phyloP scores from a whole-genome alignment of 64 coral and sea anemone species.

The Montipora efflorescens region DNA sequence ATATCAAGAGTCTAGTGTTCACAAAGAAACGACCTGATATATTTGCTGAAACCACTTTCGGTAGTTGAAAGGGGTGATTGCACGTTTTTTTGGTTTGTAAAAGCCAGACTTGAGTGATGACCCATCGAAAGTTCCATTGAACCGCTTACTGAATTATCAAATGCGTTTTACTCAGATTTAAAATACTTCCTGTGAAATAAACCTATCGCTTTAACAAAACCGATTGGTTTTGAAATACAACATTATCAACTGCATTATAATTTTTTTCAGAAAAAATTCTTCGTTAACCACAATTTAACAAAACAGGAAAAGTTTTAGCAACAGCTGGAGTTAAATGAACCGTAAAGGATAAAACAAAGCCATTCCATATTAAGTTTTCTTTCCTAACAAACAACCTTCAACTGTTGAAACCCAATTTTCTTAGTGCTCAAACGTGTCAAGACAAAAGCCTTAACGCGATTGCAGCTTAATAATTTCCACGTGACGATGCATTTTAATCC shows the following conservation, averaged over 20 bases:
- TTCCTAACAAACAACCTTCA: background rate
- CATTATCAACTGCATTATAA: background rate
- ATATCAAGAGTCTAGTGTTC: background rate
- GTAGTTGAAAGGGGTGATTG: background rate
- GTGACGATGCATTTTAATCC: background rate
- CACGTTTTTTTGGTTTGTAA: background rate
- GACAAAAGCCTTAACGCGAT: slow-evolving; percentile 2
- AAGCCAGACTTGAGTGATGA: no score
- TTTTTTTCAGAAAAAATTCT: background rate
- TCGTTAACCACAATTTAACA: background rate
- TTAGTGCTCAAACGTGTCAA: slow-evolving; percentile 17
- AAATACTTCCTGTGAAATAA: no score
- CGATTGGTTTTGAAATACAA: background rate
- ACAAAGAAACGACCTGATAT: slow-evolving; percentile 9
- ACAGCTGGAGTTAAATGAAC: slow-evolving; percentile 23
- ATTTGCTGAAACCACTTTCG: slow-evolving; percentile 19
- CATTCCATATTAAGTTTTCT: slow-evolving; percentile 11
- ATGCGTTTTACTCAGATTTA: no score
- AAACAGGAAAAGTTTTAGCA: slow-evolving; percentile 19
- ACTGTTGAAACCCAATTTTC: slow-evolving; percentile 13
- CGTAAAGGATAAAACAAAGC: slow-evolving; percentile 17
- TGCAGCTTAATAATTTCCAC: background rate
- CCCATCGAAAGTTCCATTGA: no score
- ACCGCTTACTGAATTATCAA: no score
- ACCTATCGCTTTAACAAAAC: no score